phyloP scores from a whole-genome alignment of 2,888 invertebrate genomes.

The Tuta absoluta region DNA sequence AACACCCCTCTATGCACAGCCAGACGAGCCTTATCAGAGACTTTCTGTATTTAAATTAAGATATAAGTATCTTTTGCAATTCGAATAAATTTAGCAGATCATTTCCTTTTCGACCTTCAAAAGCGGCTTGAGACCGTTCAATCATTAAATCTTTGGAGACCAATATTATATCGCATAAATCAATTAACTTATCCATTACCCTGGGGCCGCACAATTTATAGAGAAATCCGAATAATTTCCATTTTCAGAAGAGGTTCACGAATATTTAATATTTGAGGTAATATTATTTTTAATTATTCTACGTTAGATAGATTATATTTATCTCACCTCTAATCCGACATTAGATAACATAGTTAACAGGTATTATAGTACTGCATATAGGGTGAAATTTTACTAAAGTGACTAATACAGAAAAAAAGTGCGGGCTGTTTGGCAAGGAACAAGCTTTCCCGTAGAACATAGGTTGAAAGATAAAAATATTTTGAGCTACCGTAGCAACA shows the following conservation, averaged over 20 bases:
- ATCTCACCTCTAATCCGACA: no score
- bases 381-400: no score
- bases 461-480: no score
- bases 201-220: background rate
- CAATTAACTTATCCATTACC: constrained; percentile 13
- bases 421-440: no score
- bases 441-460: no score
- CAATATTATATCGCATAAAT: constrained; percentile 9
- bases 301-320: no score
- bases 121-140: background rate
- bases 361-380: no score
- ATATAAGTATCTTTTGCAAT: background rate
- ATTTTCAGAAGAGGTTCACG: background rate
- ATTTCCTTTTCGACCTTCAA: background rate
- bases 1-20: no score
- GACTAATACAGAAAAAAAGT: no score
- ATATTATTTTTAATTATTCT: background rate
- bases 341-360: no score
- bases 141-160: constrained; percentile 12
- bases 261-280: background rate
- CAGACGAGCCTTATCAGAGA: no score
- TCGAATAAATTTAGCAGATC: background rate
- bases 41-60: background rate
- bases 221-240: constrained; percentile 12
- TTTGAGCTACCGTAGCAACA: no score